Base-by-base conservation (phyloP, 2,797 vertebrate species). In the Syngnathus rostellatus region DNA sequence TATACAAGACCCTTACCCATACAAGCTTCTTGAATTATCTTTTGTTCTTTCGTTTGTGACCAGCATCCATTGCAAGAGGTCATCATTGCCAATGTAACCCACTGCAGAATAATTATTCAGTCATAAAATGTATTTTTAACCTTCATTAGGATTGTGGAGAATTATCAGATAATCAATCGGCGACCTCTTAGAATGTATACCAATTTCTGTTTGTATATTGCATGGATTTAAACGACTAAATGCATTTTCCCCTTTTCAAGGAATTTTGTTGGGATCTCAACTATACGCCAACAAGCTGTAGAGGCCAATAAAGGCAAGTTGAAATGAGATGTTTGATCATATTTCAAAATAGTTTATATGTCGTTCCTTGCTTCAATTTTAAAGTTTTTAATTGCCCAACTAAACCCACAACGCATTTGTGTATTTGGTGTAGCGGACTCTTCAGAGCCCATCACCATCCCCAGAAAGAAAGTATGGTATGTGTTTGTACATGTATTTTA, bases 401-500 rank as follows among this genome's bases (percentile, higher is more conserved):
- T 62, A 21, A 41, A 17, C 1, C 55, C 14, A 37, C 9, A 1
- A 9, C 14, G 17, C 6, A 6, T 19, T 8, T 37, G 11, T 71
- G 0, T 64, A 11, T 2, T 46, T 55, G 55, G 12, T 50, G 1
- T 76, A 64, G 39, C 75, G 84, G 88, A 81, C 19, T 73, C 78
- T n/a, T 16, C 72, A 74, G 92, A 93, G 80, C 79, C 89, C 58
- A 81, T 94, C 67, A 83, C 93, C 64, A 80, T 97, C 72, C 95
- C 95, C 31, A 92, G 78, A 76, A 98, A 83, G 88, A 98, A 98
- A 90, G 92, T 86, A 63, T 99, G 97, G 97, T 97, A 79, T 72
- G 92, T 73, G 92, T 67, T 48, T 58, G 16, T 2, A 40, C 45
- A 3, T 9, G 23, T 65, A 8, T 10, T 37, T 8, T 50, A n/a